Evolutionary conservation across 2,113 vertebrate genomes (phyloP).

Genomic region (Athene cunicularia): DNA sequence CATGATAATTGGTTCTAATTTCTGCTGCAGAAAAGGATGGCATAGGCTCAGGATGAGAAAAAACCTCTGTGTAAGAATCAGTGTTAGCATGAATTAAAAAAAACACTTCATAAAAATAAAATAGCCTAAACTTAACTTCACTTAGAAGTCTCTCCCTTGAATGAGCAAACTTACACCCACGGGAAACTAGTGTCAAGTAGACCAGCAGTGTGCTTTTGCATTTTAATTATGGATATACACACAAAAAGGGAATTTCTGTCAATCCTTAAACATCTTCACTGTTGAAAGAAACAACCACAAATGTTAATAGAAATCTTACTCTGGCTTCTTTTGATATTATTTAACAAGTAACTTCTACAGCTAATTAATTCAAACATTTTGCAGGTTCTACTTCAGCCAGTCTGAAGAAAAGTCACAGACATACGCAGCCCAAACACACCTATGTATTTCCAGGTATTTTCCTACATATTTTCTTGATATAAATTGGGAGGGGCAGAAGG

Average conservation of each 20-base stretch:
- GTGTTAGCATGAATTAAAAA: not conserved
- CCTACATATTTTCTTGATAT: not conserved
- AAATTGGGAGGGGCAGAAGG: rapidly evolving
- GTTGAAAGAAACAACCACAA: not conserved
- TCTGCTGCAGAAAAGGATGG: not conserved
- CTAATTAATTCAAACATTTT: not conserved
- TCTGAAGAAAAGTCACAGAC: not conserved
- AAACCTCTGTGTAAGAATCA: not conserved
- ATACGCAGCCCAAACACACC: rapidly evolving
- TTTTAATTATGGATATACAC: not conserved
- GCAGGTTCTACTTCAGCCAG: not conserved
- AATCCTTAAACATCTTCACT: not conserved
- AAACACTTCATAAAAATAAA: not conserved
- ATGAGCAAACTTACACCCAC: not conserved
- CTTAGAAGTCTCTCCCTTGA: not conserved
- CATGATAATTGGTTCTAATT: not conserved
- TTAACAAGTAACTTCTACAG: not conserved
- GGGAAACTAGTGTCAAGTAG: not conserved
- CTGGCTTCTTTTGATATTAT: not conserved
- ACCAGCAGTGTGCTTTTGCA: not conserved
- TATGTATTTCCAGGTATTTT: not conserved
- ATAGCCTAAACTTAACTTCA: not conserved
- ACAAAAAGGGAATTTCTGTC: not conserved
- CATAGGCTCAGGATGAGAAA: not conserved
- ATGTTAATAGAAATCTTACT: not conserved